Base-by-base conservation (phyloP, 2,888 invertebrate genomes). In the Toxonevra muliebris region DNA sequence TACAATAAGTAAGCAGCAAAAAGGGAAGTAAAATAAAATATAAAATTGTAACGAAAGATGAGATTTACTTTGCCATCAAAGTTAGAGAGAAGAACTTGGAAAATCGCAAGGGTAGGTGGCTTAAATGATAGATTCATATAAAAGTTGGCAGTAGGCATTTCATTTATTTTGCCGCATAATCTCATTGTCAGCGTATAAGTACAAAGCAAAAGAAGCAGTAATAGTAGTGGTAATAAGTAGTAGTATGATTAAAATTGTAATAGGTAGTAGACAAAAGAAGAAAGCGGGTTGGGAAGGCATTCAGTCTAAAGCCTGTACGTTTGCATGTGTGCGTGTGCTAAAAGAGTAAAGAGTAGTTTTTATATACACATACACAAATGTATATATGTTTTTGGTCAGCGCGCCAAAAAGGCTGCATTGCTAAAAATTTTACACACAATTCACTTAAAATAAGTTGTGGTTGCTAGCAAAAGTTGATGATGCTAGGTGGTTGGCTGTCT, bases 21-120 rank as follows among this genome's bases (percentile, higher is more conserved):
- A 71, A 71, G 70, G 71, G 69, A 67, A 53, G 58, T 57, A 58
- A 60, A 59, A 76, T 75, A 74, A 78, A 76, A 74, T 76, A 74
- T 76, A 74, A 73, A 71, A 61, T 40, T 60, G 48, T 61, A 66
- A 62, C 59, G 60, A 68, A 63, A 68, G 45, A 60, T 54, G 64
- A 68, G 64, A 64, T 68, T 68, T 69, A 15, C 53, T 66, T 53
- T 65, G 61, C 62, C 53, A 62, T 45, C 55, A 20, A 43, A 20
- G 53, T 15, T 57, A 20, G 20, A 17, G 50, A 2, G 11, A 30
- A 30, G 15, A 55, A n/a, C 43, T 20, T 42, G 17, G 15, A 4
- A 13, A 12, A 50, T 48, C 43, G 30, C 10, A 17, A 41, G 19
- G 55, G 48, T 30, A 7, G 30, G 30, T 30, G 7, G 30, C 2